Base-by-base conservation (phyloP, 2,888 invertebrate genomes). In the Andrena dorsata region DNA sequence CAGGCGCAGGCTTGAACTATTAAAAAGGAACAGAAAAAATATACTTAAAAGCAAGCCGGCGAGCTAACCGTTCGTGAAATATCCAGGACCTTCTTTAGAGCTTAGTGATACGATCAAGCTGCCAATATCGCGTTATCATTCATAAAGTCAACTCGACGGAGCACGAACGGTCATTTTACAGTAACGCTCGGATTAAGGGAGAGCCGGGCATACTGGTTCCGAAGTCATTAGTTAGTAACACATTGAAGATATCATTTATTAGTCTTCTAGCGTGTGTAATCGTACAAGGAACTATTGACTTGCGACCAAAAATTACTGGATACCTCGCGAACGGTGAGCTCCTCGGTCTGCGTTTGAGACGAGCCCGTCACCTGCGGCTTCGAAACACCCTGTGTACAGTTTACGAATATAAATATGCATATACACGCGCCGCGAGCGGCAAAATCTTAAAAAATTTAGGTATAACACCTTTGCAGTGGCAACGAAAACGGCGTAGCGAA, bases 391-490 rank as follows among this genome's bases (percentile, higher is more conserved):
- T 56, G 26, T 13, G 10, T 72, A 79, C 68, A 77, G 63, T 70
- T 74, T 80, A 60, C 56, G 66, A 71, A 61, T 64, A 72, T 49
- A 32, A 61, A 82, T 32, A 26, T 64, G 72, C 51, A 66, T 49
- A 56, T 74, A 71, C 61, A 66, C 75, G 77, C 66, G 20, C 71
- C 83, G 73, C 60, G 71, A 82, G 84, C 74, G 82, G 60, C 72
- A 69, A 85, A 85, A 47, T 84, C 64, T 76, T 76, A 30, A 80
- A 80, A 72, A 80, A 77, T 79, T 82, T 80, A 78, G 74, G 58
- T 77, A 78, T 82, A 80, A 66, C 68, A 56, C 26, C 23, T 85
- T 80, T 74, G 87, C 87, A 82, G 76, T 83, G 87, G 87, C 87
- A 87, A 83, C 80, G 76, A 85, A 56, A 16, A 83, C 71, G 80